phyloP scores from a whole-genome alignment of 2,797 vertebrate species.

The Rhinatrema bivittatum region DNA sequence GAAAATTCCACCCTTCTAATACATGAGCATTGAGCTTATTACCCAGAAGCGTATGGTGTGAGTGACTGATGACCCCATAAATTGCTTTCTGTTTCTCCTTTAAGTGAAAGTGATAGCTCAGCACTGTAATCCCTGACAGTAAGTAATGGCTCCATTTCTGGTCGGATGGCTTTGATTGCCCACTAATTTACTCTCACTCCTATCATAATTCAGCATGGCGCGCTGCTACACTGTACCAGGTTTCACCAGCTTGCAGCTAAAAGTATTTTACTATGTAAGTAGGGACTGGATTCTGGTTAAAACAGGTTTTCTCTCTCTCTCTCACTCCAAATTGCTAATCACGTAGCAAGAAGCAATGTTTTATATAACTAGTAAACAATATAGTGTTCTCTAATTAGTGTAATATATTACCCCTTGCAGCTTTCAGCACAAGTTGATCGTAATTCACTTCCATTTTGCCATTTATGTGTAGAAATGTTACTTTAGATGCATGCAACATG shows the following conservation, averaged over 20 bases:
- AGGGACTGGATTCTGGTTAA: conserved; percentile 22
- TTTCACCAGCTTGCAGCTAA: conserved; percentile 32
- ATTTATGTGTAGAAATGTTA: conserved; percentile 33
- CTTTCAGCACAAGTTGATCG: conserved; percentile 36
- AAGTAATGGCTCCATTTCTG: conserved; percentile 50
- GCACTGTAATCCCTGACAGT: conserved; percentile 43
- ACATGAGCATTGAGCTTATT: conserved; percentile 14
- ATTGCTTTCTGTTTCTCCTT: conserved; percentile 12
- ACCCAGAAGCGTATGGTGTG: neutral
- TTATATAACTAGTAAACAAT: conserved; percentile 35
- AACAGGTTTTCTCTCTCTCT: conserved; percentile 25
- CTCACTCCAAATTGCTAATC: conserved; percentile 20
- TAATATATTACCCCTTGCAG: conserved; percentile 34
- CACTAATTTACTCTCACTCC: conserved; percentile 32
- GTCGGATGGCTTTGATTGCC: conserved; percentile 40
- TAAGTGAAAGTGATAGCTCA: conserved; percentile 30
- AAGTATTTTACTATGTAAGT: conserved; percentile 23
- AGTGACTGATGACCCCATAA: conserved; percentile 1
- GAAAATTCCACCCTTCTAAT: no score
- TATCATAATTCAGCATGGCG: conserved; percentile 26
- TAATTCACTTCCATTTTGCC: conserved; percentile 26
- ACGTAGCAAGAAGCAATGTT: conserved; percentile 31
- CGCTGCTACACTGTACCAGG: conserved; percentile 10
- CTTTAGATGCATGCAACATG: conserved; percentile 22
- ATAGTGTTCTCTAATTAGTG: conserved; percentile 39